phyloP scores from a whole-genome alignment of 2,797 vertebrate species.

The Apogon talboti region DNA sequence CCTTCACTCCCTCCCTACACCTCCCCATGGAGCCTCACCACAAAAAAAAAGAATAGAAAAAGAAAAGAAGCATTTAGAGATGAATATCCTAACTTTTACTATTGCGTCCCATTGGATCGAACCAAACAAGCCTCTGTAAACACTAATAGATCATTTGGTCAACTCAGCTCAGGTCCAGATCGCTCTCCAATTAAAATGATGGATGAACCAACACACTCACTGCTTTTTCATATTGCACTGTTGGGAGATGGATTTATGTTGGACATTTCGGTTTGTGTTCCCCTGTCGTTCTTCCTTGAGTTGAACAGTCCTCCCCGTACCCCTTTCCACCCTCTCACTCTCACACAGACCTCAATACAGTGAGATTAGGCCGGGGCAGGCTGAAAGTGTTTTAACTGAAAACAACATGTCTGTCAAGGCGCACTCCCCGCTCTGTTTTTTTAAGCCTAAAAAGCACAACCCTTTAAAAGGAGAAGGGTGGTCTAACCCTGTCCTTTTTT shows the following conservation, averaged over 20 bases:
- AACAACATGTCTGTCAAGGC: conserved; percentile 74
- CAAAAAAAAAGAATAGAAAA: conserved; percentile 16
- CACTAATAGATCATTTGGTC: conserved; percentile 70
- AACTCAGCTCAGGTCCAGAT: conserved; percentile 60
- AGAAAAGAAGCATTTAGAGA: conserved; percentile 46
- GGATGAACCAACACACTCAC: conserved; percentile 65
- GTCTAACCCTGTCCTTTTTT: conserved; percentile 38
- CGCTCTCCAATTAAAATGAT: conserved; percentile 80
- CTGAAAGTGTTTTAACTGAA: conserved; percentile 67
- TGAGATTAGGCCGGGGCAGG: conserved; percentile 58
- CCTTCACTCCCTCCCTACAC: conserved; percentile 48
- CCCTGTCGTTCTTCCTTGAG: conserved; percentile 47
- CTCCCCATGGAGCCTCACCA: conserved; percentile 39
- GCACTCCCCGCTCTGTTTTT: conserved; percentile 54
- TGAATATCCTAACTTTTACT: conserved; percentile 56
- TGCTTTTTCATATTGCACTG: conserved; percentile 63
- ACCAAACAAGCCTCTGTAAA: conserved; percentile 62
- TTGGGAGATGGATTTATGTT: conserved; percentile 73
- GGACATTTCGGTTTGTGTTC: conserved; percentile 53
- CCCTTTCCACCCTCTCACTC: conserved; percentile 30
- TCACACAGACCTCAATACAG: conserved; percentile 32
- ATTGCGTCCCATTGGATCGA: conserved; percentile 51
- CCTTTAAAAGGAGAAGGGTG: conserved; percentile 67
- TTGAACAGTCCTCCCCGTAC: conserved; percentile 42
- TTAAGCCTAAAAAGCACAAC: conserved; percentile 69